Percentiles rank a stretch among this genome's conserved stretches.
phyloP scores from a whole-genome alignment of 53 echinoderm and acorn worm species.

The Antedon mediterranea region DNA sequence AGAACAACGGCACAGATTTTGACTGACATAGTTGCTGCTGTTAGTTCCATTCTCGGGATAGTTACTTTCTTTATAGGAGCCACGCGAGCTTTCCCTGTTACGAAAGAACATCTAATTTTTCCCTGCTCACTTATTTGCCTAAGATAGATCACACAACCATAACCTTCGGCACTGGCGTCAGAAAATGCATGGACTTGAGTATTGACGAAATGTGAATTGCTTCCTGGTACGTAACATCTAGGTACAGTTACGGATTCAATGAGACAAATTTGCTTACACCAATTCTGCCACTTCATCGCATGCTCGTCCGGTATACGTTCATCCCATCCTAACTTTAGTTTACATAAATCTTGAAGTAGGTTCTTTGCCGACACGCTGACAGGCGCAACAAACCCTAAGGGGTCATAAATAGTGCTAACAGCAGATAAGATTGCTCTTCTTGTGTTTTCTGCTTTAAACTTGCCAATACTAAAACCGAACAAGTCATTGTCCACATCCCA shows the following conservation, averaged over 20 bases:
- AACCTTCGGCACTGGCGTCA: constrained; percentile 2
- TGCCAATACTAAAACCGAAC: not conserved
- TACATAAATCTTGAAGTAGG: constrained; percentile 21
- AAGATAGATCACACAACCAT: constrained; percentile 12
- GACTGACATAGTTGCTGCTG: constrained; percentile 16
- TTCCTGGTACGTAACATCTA: not conserved
- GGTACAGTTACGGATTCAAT: not conserved
- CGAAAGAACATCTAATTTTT: not conserved
- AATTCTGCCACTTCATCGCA: constrained; percentile 4
- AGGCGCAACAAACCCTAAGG: constrained; percentile 18
- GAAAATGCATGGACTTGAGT: constrained; percentile 7
- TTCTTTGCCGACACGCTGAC: constrained; percentile 4
- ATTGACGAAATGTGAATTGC: not conserved
- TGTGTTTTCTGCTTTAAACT: not conserved
- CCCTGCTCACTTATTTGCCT: not conserved
- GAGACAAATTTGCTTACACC: constrained; percentile 4
- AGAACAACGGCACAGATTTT: not conserved
- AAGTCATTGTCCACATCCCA: not conserved
- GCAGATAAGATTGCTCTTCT: constrained; percentile 5
- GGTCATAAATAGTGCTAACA: constrained; percentile 13
- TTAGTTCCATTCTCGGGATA: constrained; percentile 20
- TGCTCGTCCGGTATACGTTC: constrained; percentile 2
- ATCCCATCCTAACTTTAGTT: constrained; percentile 13
- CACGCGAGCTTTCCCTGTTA: constrained; percentile 13
- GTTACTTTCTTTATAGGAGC: constrained; percentile 8